phyloP scores from a whole-genome alignment of 1,140 invertebrate species.

The Panonychus citri region DNA sequence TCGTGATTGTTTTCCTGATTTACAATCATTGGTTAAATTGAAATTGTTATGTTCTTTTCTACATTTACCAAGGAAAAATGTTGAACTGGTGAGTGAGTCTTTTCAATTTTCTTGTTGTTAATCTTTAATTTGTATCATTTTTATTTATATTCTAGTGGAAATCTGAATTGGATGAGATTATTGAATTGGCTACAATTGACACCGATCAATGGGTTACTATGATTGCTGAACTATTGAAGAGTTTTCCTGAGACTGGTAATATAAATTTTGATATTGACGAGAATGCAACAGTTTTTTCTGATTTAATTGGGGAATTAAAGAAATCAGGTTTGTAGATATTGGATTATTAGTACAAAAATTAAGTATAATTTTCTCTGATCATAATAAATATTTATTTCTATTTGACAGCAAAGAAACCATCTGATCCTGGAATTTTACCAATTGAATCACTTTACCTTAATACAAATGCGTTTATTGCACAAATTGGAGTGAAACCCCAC shows the following conservation, averaged over 20 bases:
- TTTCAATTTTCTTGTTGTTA: neutral
- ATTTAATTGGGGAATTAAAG: constrained; percentile 61
- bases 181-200: constrained; percentile 64
- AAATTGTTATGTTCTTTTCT: constrained; percentile 90
- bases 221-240: constrained; percentile 80
- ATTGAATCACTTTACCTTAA: constrained; percentile 90
- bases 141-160: constrained; percentile 48
- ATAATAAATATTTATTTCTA: neutral
- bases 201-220: constrained; percentile 89
- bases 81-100: constrained; percentile 53
- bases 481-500: constrained; percentile 39
- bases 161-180: constrained; percentile 70
- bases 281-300: constrained; percentile 63
- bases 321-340: too few relatives aligned
- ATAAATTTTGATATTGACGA: constrained; percentile 66
- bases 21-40: constrained; percentile 90
- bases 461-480: constrained; percentile 63
- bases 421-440: constrained; percentile 62
- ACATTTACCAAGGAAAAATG: constrained; percentile 84
- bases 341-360: too few relatives aligned
- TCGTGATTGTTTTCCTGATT: constrained; percentile 84
- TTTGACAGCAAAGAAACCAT: constrained; percentile 39
- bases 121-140: neutral
- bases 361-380: constrained; percentile 5
- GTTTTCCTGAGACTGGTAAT: constrained; percentile 57